A percentile compares a stretch with the other conserved stretches of the same genome.
phyloP scores from a whole-genome alignment of 1,140 invertebrate genomes.

The Cheumatopsyche charites region DNA sequence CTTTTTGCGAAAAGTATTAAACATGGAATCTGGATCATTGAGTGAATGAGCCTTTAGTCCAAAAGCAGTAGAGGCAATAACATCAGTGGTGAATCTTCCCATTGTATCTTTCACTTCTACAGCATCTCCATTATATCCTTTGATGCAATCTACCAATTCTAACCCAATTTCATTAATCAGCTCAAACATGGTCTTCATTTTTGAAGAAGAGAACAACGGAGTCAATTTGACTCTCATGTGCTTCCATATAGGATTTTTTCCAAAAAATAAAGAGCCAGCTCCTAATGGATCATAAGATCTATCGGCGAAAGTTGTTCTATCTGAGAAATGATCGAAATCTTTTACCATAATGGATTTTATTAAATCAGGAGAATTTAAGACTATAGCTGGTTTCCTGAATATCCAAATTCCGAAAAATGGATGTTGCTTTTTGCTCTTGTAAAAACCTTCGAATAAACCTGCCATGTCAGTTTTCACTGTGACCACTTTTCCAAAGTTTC shows the following conservation, averaged over 20 bases:
- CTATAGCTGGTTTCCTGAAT: conserved; percentile 54
- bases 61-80: conserved; percentile 67
- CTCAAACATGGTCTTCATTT: conserved; percentile 60
- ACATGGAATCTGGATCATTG: conserved; percentile 58
- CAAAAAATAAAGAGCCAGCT: conserved; percentile 56
- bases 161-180: conserved; percentile 54
- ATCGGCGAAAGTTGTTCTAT: conserved; percentile 58
- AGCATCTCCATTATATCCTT: conserved; percentile 48
- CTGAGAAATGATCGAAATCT: conserved; percentile 60
- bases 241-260: conserved; percentile 58
- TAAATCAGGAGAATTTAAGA: conserved; percentile 60
- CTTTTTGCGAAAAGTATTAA: conserved; percentile 51
- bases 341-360: conserved; percentile 59
- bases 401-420: conserved; percentile 56
- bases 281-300: conserved; percentile 59
- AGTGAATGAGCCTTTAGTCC: conserved; percentile 66
- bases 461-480: conserved; percentile 51
- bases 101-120: conserved; percentile 62
- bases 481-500: conserved; percentile 57
- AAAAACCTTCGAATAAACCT: conserved; percentile 52
- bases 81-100: conserved; percentile 66
- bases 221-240: conserved; percentile 56
- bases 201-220: conserved; percentile 57
- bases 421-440: conserved; percentile 53
- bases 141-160: conserved; percentile 50